Evolutionary conservation across 2,888 invertebrate genomes (phyloP).

Genomic region (Xylota sylvarum): DNA sequence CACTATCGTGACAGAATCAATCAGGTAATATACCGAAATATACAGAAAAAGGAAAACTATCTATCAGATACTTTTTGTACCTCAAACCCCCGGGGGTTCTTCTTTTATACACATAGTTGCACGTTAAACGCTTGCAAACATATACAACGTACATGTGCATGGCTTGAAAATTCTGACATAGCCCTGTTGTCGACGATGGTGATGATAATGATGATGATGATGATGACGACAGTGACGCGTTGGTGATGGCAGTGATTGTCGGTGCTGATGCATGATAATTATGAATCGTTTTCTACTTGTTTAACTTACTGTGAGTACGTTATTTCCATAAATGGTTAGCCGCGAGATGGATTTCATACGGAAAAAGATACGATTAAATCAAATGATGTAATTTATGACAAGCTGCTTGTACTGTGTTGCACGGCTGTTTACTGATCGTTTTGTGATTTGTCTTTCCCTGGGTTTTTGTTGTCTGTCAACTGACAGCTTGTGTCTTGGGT

Average conservation of each 20-base stretch:
- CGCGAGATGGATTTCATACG: constrained; percentile 43
- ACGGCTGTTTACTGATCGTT: not conserved
- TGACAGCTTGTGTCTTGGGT: constrained; percentile 22
- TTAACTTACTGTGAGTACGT: constrained; percentile 29
- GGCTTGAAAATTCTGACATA: constrained; percentile 15
- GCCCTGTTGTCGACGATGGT: not conserved
- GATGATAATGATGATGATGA: constrained; percentile 2
- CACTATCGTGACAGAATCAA: constrained; percentile 53
- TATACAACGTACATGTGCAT: constrained; percentile 11
- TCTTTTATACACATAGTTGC: not conserved
- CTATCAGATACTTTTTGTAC: constrained; percentile 19
- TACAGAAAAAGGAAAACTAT: constrained; percentile 6
- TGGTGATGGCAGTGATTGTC: constrained; percentile 28
- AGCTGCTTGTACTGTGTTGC: constrained; percentile 10
- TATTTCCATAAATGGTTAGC: constrained; percentile 63
- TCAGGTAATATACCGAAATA: constrained; percentile 19
- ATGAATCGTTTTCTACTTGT: constrained; percentile 54
- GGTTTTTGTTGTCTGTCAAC: constrained; percentile 10
- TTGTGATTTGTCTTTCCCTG: constrained; percentile 11
- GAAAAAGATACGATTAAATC: constrained; percentile 30
- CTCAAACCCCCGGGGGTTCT: not conserved
- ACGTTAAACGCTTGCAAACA: constrained; percentile 23
- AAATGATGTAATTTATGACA: constrained; percentile 63
- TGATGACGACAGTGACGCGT: constrained; percentile 2
- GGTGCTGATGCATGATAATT: constrained; percentile 54